These are phyloP conservation scores for Chorisops tibialis DNA, from an alignment of 2,888 invertebrate species.

Conservation along the genomic window DNA sequence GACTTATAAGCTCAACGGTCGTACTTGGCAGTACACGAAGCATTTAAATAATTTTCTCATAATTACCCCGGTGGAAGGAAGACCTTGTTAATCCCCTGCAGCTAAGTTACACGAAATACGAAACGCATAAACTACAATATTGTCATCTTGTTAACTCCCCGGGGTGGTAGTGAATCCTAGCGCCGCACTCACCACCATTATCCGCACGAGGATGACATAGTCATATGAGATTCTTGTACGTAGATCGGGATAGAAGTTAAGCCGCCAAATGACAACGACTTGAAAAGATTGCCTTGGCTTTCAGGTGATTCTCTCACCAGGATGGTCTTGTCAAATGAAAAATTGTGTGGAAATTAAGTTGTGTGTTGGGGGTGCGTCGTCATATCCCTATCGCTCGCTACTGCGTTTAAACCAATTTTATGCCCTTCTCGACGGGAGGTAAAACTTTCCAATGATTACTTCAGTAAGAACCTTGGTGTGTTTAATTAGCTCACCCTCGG, in stretches of 20 bases:
- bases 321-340: slow-evolving; percentile 21
- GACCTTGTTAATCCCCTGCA: slow-evolving; percentile 18
- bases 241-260: too few species aligned
- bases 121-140: too few species aligned
- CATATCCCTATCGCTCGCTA: too few species aligned
- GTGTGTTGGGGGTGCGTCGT: slow-evolving; percentile 10
- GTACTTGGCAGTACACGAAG: neutral
- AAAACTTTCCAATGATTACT: neutral
- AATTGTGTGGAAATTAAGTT: slow-evolving; percentile 13
- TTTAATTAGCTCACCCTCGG: slow-evolving; percentile 22
- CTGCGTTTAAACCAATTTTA: slow-evolving; percentile 8
- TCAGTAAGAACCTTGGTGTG: slow-evolving; percentile 3
- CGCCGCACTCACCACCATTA: neutral
- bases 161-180: neutral
- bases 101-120: neutral
- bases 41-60: slow-evolving; percentile 25
- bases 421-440: neutral
- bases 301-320: neutral
- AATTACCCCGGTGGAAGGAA: slow-evolving; percentile 11
- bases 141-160: too few species aligned
- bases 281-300: neutral
- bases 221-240: too few species aligned
- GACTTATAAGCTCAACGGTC: too few species aligned
- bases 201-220: too few species aligned
- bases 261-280: neutral